A percentile compares a stretch with the other conserved stretches of the same genome.
phyloP scores from a whole-genome alignment of 2,888 invertebrate genomes.

The Caenorhabditis imperialis region DNA sequence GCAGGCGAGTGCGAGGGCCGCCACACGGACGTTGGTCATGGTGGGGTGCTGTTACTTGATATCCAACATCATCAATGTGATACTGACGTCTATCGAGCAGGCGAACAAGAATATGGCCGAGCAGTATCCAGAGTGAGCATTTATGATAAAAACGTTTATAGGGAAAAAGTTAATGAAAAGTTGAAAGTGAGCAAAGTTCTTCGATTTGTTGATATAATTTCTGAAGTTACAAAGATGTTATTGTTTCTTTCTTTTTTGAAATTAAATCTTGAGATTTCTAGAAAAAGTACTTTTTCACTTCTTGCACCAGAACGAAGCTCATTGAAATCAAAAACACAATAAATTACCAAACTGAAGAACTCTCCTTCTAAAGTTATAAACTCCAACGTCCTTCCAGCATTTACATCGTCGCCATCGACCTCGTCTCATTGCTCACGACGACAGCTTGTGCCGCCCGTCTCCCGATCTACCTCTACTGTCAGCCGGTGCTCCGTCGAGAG shows the following conservation, averaged over 20 bases:
- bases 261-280: too few species aligned
- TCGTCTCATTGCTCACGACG: conserved; percentile 72
- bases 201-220: too few species aligned
- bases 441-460: conserved; percentile 75
- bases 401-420: conserved; percentile 73
- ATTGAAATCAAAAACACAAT: too few species aligned
- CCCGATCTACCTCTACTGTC: conserved; percentile 73
- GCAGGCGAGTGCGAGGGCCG: conserved; percentile 69
- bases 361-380: too few species aligned
- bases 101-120: conserved; percentile 63
- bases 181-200: too few species aligned
- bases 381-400: conserved; percentile 50
- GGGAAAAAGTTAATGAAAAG: too few species aligned
- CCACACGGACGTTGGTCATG: conserved; percentile 75
- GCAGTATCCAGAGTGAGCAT: conserved; percentile 51
- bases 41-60: conserved; percentile 75
- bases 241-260: too few species aligned
- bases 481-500: conserved; percentile 64
- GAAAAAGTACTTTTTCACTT: too few species aligned
- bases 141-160: not conserved
- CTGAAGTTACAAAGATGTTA: too few species aligned
- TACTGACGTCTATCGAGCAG: conserved; percentile 73
- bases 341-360: too few species aligned
- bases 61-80: conserved; percentile 75
- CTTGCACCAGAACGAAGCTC: too few species aligned